A percentile compares a stretch with the other conserved stretches of the same genome.
Evolutionary conservation across 2,113 vertebrate species (phyloP).

Genomic region (Micromys minutus): DNA sequence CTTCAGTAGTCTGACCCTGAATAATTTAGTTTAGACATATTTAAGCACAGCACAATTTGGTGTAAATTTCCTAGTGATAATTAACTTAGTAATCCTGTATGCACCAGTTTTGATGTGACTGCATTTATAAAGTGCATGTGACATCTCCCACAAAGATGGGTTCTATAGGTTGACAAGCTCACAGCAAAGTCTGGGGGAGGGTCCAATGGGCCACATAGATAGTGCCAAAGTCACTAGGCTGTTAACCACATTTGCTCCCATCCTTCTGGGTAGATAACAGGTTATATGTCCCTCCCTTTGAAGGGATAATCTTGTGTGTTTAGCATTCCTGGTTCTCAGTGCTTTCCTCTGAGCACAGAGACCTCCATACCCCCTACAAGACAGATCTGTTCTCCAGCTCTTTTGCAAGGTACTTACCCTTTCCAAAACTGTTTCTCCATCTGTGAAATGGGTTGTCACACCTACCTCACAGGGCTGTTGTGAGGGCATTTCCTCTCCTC

Average conservation of each 20-base stretch:
- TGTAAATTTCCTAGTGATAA: background rate
- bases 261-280: background rate
- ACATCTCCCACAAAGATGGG: background rate
- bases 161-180: background rate
- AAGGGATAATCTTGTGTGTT: background rate
- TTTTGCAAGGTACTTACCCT: background rate
- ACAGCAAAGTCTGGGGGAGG: background rate
- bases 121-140: background rate
- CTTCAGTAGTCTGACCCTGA: background rate
- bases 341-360: background rate
- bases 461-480: constrained; percentile 48
- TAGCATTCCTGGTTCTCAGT: background rate
- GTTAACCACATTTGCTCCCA: background rate
- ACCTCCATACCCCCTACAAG: background rate
- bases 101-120: background rate
- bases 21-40: background rate
- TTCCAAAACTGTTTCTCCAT: background rate
- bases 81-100: background rate
- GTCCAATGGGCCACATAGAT: background rate
- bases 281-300: background rate
- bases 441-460: too few relatives aligned
- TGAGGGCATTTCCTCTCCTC: background rate
- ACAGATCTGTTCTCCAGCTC: background rate
- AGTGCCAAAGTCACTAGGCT: too few relatives aligned
- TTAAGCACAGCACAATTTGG: background rate